Evolutionary conservation across 2,888 invertebrate species (phyloP).

Genomic region (Lottia scabra): DNA sequence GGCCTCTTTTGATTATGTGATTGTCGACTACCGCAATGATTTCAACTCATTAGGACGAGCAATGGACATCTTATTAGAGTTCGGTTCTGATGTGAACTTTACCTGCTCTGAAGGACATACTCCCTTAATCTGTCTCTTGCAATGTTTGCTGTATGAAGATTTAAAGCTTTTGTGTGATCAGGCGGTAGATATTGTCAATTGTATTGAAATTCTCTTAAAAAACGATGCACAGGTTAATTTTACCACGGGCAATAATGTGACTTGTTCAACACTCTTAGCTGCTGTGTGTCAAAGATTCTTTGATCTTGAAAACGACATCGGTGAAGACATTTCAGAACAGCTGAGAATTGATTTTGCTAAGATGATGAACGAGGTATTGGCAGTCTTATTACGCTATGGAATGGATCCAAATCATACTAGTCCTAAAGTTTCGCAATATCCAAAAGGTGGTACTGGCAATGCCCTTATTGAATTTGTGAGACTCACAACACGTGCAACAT

Average conservation of each 20-base stretch:
- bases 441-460: slow-evolving; percentile 68
- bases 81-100: slow-evolving; percentile 53
- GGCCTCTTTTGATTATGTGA: slow-evolving; percentile 79
- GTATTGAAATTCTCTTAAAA: slow-evolving; percentile 78
- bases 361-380: slow-evolving; percentile 79
- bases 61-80: slow-evolving; percentile 54
- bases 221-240: slow-evolving; percentile 82
- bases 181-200: slow-evolving; percentile 74
- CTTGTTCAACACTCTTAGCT: slow-evolving; percentile 72
- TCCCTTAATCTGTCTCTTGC: slow-evolving; percentile 81
- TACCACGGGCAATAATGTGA: slow-evolving; percentile 75
- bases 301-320: slow-evolving; percentile 3
- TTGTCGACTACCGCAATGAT: slow-evolving; percentile 71
- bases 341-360: slow-evolving; percentile 61
- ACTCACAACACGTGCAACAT: slow-evolving; percentile 78
- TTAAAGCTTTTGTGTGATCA: slow-evolving; percentile 76
- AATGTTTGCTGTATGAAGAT: slow-evolving; percentile 81
- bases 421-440: slow-evolving; percentile 69
- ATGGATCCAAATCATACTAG: slow-evolving; percentile 76
- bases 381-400: slow-evolving; percentile 77
- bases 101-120: slow-evolving; percentile 57
- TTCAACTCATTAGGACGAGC: slow-evolving; percentile 49
- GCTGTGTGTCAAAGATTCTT: slow-evolving; percentile 47
- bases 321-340: neutral
- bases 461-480: slow-evolving; percentile 77